phyloP scores from a whole-genome alignment of 2,888 invertebrate genomes.

The Arctia plantaginis region DNA sequence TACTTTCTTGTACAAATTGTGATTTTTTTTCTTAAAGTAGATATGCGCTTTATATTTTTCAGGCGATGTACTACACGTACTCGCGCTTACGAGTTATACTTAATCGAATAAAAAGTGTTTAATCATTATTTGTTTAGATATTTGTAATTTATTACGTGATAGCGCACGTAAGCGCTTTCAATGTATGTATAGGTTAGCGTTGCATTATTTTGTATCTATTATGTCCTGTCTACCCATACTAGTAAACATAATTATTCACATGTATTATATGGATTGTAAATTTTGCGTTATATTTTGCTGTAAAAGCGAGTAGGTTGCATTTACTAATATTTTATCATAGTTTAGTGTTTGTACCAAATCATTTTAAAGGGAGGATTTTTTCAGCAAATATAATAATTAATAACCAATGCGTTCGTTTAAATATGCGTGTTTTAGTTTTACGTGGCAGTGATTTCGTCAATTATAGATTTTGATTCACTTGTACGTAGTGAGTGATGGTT shows the following conservation, averaged over 20 bases:
- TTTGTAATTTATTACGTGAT: conserved; percentile 58
- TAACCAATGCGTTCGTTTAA: conserved; percentile 31
- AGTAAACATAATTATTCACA: conserved; percentile 46
- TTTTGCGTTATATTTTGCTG: conserved; percentile 73
- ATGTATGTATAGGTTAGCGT: conserved; percentile 52
- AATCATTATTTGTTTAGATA: conserved; percentile 54
- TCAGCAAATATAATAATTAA: conserved; percentile 44
- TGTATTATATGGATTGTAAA: conserved; percentile 79
- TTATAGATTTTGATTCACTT: conserved; percentile 69
- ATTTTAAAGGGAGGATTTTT: conserved; percentile 68
- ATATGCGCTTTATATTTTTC: conserved; percentile 45
- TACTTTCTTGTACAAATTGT: conserved; percentile 59
- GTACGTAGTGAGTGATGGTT: conserved; percentile 52
- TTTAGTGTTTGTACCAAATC: conserved; percentile 84
- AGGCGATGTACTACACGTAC: conserved; percentile 48
- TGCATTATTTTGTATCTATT: conserved; percentile 46
- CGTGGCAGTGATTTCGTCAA: conserved; percentile 78
- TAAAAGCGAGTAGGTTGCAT: conserved; percentile 80
- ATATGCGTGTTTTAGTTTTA: conserved; percentile 60
- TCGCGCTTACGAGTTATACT: conserved; percentile 41
- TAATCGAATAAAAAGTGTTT: conserved; percentile 53
- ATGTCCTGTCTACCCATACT: conserved; percentile 43
- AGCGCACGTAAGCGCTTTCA: conserved; percentile 51
- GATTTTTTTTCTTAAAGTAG: conserved; percentile 48
- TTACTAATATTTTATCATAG: conserved; percentile 85